These are phyloP conservation scores for Dipodomys ordii DNA, from an alignment of 2,113 vertebrate genomes.

Conservation along the genomic window DNA sequence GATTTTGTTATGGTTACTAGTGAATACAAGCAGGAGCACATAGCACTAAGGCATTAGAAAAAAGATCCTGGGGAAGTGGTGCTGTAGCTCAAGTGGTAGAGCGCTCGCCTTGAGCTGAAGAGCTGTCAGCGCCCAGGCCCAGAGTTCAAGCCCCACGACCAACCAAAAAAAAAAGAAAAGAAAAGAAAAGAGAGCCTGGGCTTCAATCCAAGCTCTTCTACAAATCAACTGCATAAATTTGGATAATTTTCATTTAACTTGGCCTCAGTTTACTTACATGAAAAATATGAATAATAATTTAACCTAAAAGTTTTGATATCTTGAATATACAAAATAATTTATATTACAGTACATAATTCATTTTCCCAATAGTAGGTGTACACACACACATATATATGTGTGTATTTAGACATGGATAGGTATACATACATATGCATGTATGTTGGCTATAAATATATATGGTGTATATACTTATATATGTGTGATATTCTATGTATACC, in stretches of 20 bases:
- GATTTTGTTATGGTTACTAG: conserved; percentile 2
- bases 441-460: too few species aligned
- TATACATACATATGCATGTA: too few species aligned
- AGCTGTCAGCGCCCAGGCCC: too few species aligned
- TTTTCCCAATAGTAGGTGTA: not conserved
- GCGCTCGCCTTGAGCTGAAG: too few species aligned
- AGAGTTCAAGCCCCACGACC: too few species aligned
- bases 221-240: not conserved
- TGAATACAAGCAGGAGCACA: not conserved
- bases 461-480: too few species aligned
- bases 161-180: too few species aligned
- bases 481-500: too few species aligned
- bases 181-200: not conserved
- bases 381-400: too few species aligned
- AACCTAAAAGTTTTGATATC: not conserved
- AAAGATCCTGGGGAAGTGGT: not conserved
- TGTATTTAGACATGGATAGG: too few species aligned
- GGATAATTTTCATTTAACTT: not conserved
- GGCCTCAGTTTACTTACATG: not conserved
- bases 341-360: not conserved
- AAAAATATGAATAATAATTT: not conserved
- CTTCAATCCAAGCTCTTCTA: not conserved
- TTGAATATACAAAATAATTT: not conserved
- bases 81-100: too few species aligned
- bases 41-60: not conserved